A percentile compares a stretch with the other conserved stretches of the same genome.
phyloP scores from a whole-genome alignment of 53 echinoderm and acorn worm species.

The Zoroaster sp. region DNA sequence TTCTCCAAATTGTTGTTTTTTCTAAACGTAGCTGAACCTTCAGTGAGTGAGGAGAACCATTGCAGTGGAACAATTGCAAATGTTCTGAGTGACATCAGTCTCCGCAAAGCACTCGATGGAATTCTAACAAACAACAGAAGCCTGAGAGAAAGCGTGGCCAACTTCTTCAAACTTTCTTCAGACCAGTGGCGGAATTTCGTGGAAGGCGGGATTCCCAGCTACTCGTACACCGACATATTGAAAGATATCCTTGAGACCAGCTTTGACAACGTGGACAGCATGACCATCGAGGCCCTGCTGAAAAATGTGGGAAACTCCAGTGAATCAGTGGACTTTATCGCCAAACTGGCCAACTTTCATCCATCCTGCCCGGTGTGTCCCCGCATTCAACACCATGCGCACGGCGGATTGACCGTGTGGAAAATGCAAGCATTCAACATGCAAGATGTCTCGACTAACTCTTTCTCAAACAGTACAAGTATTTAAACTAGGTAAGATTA shows the following conservation, averaged over 20 bases:
- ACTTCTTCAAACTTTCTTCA: not conserved
- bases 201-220: not conserved
- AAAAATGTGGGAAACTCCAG: not conserved
- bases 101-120: not conserved
- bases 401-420: not conserved
- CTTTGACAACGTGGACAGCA: not conserved
- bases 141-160: not conserved
- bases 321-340: not conserved
- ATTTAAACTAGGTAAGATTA: not conserved
- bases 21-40: not conserved
- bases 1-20: not conserved
- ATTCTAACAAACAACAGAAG: not conserved
- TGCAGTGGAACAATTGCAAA: not conserved
- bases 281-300: not conserved
- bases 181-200: not conserved
- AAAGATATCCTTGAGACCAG: not conserved
- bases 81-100: not conserved
- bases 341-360: not conserved
- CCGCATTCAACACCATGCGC: not conserved
- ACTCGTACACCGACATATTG: not conserved
- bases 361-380: not conserved
- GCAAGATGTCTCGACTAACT: not conserved
- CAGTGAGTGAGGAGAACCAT: not conserved
- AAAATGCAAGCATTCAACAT: not conserved
- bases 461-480: not conserved